phyloP scores from a whole-genome alignment of 2,888 invertebrate species.

The Anarsia innoxiella region DNA sequence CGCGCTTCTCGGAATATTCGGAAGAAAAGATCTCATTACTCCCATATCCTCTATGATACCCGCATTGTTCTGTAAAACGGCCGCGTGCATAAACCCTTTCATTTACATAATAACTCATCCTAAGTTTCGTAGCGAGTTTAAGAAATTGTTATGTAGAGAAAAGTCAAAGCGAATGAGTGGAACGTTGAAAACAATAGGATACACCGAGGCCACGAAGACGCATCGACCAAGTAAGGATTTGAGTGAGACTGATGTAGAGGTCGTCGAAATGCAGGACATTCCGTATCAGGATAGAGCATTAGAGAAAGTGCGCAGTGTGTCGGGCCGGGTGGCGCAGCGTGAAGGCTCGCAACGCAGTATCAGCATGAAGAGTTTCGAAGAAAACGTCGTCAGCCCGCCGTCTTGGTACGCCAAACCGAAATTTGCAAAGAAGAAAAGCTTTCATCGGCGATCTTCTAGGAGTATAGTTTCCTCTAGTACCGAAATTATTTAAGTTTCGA shows the following conservation, averaged over 20 bases:
- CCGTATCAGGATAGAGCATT: conserved; percentile 41
- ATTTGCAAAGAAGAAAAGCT: conserved; percentile 66
- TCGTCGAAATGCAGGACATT: conserved; percentile 71
- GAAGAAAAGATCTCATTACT: conserved; percentile 77
- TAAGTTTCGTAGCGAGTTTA: conserved; percentile 79
- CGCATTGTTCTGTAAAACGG: conserved; percentile 86
- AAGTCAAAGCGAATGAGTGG: conserved; percentile 55
- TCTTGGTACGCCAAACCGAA: conserved; percentile 72
- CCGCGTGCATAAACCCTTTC: conserved; percentile 88
- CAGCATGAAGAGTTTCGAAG: conserved; percentile 58
- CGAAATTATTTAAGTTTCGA: conserved; percentile 11
- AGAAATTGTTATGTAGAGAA: conserved; percentile 53
- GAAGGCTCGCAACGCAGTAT: conserved; percentile 48
- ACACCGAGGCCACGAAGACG: conserved; percentile 42
- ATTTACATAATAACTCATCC: conserved; percentile 88
- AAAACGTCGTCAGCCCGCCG: conserved; percentile 53
- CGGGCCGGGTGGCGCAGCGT: conserved; percentile 44
- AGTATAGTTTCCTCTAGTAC: conserved; percentile 21
- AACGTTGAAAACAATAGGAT: conserved; percentile 51
- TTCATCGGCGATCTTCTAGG: conserved; percentile 54
- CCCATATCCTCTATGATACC: conserved; percentile 85
- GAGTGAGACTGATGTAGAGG: conserved; percentile 68
- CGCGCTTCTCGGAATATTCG: conserved; percentile 82
- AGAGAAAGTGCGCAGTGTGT: conserved; percentile 41
- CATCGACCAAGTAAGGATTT: conserved; percentile 56